A percentile compares a stretch with the other conserved stretches of the same genome.
Evolutionary conservation across 2,888 invertebrate species (phyloP).

Genomic region (Metellina segmentata): DNA sequence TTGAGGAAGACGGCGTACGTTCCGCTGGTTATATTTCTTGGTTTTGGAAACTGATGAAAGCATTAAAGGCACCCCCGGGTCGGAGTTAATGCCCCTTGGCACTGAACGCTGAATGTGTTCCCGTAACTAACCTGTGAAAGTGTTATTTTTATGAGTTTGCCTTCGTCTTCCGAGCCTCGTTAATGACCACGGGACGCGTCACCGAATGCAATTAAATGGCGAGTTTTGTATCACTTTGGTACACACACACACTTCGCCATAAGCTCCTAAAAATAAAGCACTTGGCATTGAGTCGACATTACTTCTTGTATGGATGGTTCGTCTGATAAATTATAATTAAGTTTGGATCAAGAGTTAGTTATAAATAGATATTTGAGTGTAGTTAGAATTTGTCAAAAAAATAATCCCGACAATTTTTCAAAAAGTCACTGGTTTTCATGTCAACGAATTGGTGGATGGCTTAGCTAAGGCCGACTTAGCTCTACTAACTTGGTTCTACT

Average conservation of each 20-base stretch:
- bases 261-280: constrained; percentile 33
- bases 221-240: background rate
- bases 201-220: constrained; percentile 25
- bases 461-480: too few relatives aligned
- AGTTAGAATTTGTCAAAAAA: too few relatives aligned
- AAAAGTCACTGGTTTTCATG: too few relatives aligned
- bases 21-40: constrained; percentile 6
- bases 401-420: too few relatives aligned
- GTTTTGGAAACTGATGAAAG: constrained; percentile 31
- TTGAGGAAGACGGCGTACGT: background rate
- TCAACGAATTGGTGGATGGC: too few relatives aligned
- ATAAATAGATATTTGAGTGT: too few relatives aligned
- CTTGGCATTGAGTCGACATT: constrained; percentile 11
- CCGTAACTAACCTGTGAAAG: constrained; percentile 21
- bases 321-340: too few relatives aligned
- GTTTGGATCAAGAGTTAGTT: too few relatives aligned
- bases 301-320: too few relatives aligned
- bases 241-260: background rate
- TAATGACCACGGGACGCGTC: constrained; percentile 25
- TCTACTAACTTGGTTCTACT: too few relatives aligned
- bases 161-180: constrained; percentile 14
- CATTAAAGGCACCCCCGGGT: constrained; percentile 17
- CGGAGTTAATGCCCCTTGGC: constrained; percentile 40
- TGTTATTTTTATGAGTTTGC: constrained; percentile 47
- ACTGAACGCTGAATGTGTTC: constrained; percentile 24